Evolutionary conservation across 2,888 invertebrate genomes (phyloP).

Genomic region (Eurytoma californica): DNA sequence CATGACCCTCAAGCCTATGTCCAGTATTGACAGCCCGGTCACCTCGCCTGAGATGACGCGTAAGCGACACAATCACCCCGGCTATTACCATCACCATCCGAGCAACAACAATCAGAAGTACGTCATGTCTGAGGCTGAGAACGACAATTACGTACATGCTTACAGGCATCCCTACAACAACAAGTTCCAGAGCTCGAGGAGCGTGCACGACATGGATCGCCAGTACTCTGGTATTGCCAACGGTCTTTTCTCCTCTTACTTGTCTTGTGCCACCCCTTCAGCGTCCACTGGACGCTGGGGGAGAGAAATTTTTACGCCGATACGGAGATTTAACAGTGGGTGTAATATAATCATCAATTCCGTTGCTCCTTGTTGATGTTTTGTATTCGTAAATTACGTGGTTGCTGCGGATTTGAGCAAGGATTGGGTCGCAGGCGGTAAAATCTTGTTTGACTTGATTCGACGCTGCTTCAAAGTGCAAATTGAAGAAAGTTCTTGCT

Average conservation of each 20-base stretch:
- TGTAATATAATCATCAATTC: not conserved
- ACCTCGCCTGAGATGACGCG: conserved; percentile 94
- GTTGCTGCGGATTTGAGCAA: no score
- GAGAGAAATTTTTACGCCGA: not conserved
- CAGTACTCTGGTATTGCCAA: conserved; percentile 68
- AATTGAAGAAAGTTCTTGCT: no score
- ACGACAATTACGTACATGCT: conserved; percentile 72
- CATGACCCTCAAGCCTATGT: conserved; percentile 93
- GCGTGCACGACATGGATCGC: conserved; percentile 84
- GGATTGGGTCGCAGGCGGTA: not conserved
- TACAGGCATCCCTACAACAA: conserved; percentile 68
- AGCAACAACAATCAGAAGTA: conserved; percentile 75
- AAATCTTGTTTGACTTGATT: not conserved
- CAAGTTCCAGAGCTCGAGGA: conserved; percentile 76
- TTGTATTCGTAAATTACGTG: not conserved
- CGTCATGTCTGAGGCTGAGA: conserved; percentile 75
- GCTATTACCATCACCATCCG: conserved; percentile 73
- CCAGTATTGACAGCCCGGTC: conserved; percentile 91
- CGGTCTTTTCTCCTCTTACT: no score
- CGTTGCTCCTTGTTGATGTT: not conserved
- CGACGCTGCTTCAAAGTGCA: no score
- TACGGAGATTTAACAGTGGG: not conserved
- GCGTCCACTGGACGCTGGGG: no score
- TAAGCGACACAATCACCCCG: conserved; percentile 84
- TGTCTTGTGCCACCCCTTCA: not conserved